These are phyloP conservation scores for Gambusia affinis DNA, from an alignment of 2,113 vertebrate species.

Conservation along the genomic window DNA sequence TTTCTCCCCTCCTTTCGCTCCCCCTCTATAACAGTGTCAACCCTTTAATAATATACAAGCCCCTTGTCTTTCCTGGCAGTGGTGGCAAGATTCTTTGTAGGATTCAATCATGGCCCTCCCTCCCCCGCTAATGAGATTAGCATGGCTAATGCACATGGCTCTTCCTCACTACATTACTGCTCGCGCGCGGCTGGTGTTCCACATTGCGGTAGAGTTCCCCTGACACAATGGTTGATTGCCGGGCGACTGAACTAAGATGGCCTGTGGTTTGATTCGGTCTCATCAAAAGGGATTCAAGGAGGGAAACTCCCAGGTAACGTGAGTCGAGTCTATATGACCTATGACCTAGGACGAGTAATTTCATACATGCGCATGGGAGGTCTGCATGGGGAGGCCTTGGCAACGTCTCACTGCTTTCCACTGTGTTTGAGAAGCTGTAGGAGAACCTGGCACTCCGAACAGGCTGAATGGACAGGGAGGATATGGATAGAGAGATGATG, in stretches of 20 bases:
- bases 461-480: constrained; percentile 8
- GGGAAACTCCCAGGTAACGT: constrained; percentile 38
- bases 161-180: constrained; percentile 9
- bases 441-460: constrained; percentile 37
- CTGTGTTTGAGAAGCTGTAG: constrained; percentile 25
- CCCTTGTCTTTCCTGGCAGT: constrained; percentile 50
- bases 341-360: constrained; percentile 6
- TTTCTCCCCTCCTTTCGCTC: not conserved
- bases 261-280: constrained; percentile 9
- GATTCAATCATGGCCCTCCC: constrained; percentile 62
- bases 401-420: constrained; percentile 23
- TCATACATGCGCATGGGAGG: not conserved
- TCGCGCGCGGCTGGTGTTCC: constrained; percentile 14
- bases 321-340: constrained; percentile 27
- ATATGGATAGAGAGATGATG: constrained; percentile 31
- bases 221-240: constrained; percentile 21
- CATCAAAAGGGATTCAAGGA: constrained; percentile 2
- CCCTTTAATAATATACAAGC: constrained; percentile 68
- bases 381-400: constrained; percentile 29
- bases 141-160: constrained; percentile 63
- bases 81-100: constrained; percentile 56
- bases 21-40: constrained; percentile 37
- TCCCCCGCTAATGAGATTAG: constrained; percentile 67
- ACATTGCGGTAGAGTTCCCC: constrained; percentile 14
- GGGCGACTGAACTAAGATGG: constrained; percentile 27